Conservation (phyloP, 2,888 invertebrate species). For the Leptopterna dolabrata region DNA sequence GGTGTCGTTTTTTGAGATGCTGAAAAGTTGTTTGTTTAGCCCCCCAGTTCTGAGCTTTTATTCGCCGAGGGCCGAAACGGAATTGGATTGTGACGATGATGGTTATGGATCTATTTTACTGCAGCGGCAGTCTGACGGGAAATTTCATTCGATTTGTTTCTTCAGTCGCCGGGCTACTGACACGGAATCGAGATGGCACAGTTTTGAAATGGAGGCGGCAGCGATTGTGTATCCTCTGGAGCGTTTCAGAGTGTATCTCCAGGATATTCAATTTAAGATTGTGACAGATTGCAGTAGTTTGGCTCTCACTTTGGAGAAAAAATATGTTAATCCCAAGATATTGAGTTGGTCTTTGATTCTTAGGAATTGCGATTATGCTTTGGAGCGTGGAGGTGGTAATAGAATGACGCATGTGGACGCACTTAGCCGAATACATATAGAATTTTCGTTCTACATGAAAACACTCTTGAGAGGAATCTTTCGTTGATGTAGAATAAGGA, state of each 20-base stretch:
- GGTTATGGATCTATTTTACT: no score
- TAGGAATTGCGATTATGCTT: slow-evolving; percentile 61
- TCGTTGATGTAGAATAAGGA: background rate
- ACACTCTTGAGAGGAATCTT: background rate
- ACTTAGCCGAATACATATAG: slow-evolving; percentile 59
- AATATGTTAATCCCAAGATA: slow-evolving; percentile 64
- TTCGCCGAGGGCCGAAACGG: slow-evolving; percentile 26
- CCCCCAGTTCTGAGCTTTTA: slow-evolving; percentile 47
- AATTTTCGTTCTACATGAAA: background rate
- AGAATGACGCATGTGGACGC: slow-evolving; percentile 65
- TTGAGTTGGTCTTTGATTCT: slow-evolving; percentile 65
- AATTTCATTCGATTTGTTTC: slow-evolving; percentile 63
- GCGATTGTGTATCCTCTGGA: slow-evolving; percentile 65
- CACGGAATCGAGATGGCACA: slow-evolving; percentile 65
- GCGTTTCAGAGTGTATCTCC: slow-evolving; percentile 65
- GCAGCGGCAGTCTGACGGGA: no score
- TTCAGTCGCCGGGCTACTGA: slow-evolving; percentile 64
- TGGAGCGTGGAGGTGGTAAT: slow-evolving; percentile 62
- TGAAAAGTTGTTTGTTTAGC: slow-evolving; percentile 14
- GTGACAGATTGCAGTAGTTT: no score
- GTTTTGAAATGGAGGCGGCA: slow-evolving; percentile 66
- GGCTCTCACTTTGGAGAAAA: slow-evolving; percentile 63
- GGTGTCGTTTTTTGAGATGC: background rate
- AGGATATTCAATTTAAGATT: no score
- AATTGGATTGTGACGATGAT: slow-evolving; percentile 52